Evolutionary conservation across 2,797 vertebrate genomes (phyloP), one percentile per base, ranked within the genome.

Genomic region (Pseudochirops corinnae): DNA sequence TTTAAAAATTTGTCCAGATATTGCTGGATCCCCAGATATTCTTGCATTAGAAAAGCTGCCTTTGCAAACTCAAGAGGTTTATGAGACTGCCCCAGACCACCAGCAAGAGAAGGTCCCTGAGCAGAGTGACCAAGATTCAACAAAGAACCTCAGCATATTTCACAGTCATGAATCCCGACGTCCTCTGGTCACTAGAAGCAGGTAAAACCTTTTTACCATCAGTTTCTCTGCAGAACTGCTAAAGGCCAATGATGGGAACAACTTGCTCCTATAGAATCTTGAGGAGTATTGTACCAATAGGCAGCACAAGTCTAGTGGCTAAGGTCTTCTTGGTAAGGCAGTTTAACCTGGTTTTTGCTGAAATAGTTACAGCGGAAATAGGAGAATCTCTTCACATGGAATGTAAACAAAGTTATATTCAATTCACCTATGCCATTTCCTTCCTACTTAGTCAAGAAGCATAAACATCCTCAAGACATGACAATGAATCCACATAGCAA

Each of bases 41-140:
- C 33, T 4, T 74, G 33, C 12, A 14, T 5, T 74, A 39, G 62
- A 74, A 74, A 14, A 74, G 33, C 14, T 16, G 2, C 14, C 33
- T n/a, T 18, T n/a, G 3, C 5, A 74, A 74, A n/a, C 16, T 74
- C 62, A 18, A 60, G 57, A 58, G 13, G 62, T 74, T 74, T n/a
- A 5, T 74, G 14, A n/a, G 62, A 39, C 16, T 74, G n/a, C 18
- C n/a, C 67, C 67, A 46, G 67, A 82, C 4, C 16, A 46, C 16
- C 16, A 46, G 31, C 67, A 24, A 82, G 21, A 82, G 67, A 46
- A 46, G 18, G 33, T 24, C n/a, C n/a, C 67, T 11, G 18, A 39
- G 18, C 16, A 24, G 18, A 82, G n/a, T 39, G 18, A 10, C 2
- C 0, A 0, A 18, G n/a, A 9, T 1, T 39, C 0, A 46, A 82